phyloP scores from a whole-genome alignment of 2,797 vertebrate genomes.

The Protonibea diacanthus region DNA sequence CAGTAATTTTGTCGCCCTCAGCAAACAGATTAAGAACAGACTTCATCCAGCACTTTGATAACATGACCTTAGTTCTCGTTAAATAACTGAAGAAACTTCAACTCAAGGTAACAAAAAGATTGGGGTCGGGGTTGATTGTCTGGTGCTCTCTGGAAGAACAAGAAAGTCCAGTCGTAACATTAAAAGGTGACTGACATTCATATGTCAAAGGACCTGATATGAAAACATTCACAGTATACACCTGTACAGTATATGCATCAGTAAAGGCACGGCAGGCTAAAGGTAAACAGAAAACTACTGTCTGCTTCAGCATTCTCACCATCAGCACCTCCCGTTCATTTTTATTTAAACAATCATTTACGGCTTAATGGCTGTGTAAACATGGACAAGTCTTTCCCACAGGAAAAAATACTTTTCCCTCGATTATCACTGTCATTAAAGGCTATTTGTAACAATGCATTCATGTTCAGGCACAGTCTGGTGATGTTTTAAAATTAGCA shows the following conservation, averaged over 20 bases:
- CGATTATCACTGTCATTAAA: neutral
- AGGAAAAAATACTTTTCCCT: neutral
- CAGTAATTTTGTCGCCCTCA: neutral
- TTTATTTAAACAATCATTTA: neutral
- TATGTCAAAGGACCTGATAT: neutral
- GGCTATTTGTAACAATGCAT: neutral
- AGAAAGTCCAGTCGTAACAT: neutral
- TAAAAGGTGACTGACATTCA: neutral
- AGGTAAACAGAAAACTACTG: neutral
- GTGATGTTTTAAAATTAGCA: neutral
- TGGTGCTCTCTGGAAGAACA: neutral
- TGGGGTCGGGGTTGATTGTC: neutral
- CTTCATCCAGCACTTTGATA: neutral
- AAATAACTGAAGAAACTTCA: neutral
- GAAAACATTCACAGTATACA: neutral
- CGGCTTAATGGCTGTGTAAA: constrained; percentile 17
- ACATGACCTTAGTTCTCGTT: neutral
- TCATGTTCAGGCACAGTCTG: constrained; percentile 8
- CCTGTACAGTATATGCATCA: neutral
- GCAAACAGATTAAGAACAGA: constrained; percentile 20
- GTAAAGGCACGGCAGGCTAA: constrained; percentile 1
- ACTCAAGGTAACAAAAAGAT: too few species aligned
- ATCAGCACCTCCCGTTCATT: neutral
- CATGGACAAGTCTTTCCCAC: neutral
- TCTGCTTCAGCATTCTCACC: neutral